Conservation (phyloP, 1,140 invertebrate genomes). For the Arctopsyche grandis region DNA sequence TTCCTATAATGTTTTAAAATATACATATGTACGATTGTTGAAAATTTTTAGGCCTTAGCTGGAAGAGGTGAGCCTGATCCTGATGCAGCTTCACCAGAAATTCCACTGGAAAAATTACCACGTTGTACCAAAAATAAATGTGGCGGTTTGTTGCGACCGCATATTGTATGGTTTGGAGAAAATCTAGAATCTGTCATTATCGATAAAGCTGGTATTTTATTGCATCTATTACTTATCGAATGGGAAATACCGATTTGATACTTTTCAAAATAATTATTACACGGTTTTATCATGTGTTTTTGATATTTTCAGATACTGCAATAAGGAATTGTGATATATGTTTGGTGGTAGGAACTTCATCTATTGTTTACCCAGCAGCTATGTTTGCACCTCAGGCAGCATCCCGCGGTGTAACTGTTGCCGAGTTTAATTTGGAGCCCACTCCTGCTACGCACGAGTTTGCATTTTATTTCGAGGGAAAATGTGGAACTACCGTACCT, state of each 20-base stretch:
- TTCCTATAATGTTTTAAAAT: neutral
- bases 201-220: slow-evolving; percentile 68
- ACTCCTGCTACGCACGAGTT: slow-evolving; percentile 78
- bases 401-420: slow-evolving; percentile 80
- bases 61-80: slow-evolving; percentile 62
- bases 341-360: slow-evolving; percentile 87
- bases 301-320: slow-evolving; percentile 68
- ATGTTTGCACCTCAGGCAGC: slow-evolving; percentile 88
- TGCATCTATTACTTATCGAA: slow-evolving; percentile 28
- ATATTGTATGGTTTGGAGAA: slow-evolving; percentile 94
- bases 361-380: slow-evolving; percentile 92
- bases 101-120: slow-evolving; percentile 76
- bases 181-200: slow-evolving; percentile 74
- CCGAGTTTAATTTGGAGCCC: slow-evolving; percentile 89
- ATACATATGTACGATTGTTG: neutral
- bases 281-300: no score
- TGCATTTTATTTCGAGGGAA: slow-evolving; percentile 81
- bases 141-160: slow-evolving; percentile 79
- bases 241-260: neutral
- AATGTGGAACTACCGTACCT: slow-evolving; percentile 78
- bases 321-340: slow-evolving; percentile 83
- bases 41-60: slow-evolving; percentile 57
- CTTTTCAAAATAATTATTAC: neutral
- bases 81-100: slow-evolving; percentile 63
- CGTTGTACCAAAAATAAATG: slow-evolving; percentile 75